Base-by-base conservation (phyloP, 2,888 invertebrate genomes). In the Pachycephus smyrnensis region DNA sequence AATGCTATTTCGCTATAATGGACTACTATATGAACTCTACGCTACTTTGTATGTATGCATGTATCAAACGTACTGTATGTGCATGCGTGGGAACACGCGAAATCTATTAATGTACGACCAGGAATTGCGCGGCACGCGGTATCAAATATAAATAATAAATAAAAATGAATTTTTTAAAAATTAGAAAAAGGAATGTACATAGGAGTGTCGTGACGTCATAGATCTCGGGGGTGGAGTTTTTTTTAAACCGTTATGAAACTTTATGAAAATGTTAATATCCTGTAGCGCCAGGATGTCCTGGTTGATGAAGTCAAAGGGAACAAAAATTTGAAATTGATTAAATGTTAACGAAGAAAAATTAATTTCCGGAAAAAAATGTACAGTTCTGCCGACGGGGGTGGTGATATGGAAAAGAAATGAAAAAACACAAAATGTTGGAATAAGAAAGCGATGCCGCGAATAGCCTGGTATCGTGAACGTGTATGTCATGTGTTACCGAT, bases 1-100 rank as follows among this genome's bases (percentile, higher is more conserved):
- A 88, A 87, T 79, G 86, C 90, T 90, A 90, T 90, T 90, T 90
- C 90, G 90, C 90, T 90, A 90, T 89, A 87, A 88, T 90, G 90
- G 89, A 89, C 89, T 90, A 90, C 87, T 86, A 84, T 90, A 90
- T 90, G 89, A 90, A 87, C 85, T 86, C 90, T 90, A 90, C 87
- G 82, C 89, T 90, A 90, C 88, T 90, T 88, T 90, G 90, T 90
- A 89, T 89, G 84, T 88, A 88, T 88, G 87, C 82, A 83, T 86
- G 86, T 85, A 87, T 87, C 85, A 89, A 84, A 86, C 84, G 85
- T 87, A 87, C 85, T 87, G 84, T 86, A 85, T 85, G 86, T 87
- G 87, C 85, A 86, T 84, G 86, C 83, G 84, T 83, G 85, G 84
- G 84, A 55, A 55, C 55, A 55, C 55, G 55, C 55, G 55, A 55